Conservation (phyloP, 2,113 vertebrate genomes). For the Centropristis striata region DNA sequence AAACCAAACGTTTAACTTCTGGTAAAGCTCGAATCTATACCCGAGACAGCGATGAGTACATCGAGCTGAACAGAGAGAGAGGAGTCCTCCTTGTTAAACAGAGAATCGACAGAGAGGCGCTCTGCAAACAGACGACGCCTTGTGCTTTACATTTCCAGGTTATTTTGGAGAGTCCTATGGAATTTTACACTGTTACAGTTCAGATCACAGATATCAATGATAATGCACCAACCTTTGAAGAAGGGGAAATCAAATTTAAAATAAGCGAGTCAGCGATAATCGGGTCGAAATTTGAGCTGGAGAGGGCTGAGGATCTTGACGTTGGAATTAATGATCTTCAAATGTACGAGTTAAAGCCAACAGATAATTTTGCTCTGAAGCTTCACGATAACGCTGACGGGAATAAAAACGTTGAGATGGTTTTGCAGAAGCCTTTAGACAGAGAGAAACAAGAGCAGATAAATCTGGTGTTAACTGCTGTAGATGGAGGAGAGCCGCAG, state of each 20-base stretch:
- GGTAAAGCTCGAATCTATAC: no score
- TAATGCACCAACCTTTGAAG: conserved; percentile 82
- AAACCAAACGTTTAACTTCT: not conserved
- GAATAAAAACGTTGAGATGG: conserved; percentile 57
- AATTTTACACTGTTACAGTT: conserved; percentile 81
- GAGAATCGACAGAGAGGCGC: conserved; percentile 86
- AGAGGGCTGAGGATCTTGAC: conserved; percentile 81
- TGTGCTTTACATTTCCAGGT: conserved; percentile 81
- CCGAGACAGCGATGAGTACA: conserved; percentile 60
- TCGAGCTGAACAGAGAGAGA: conserved; percentile 50
- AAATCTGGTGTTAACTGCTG: conserved; percentile 60
- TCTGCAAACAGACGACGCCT: conserved; percentile 80
- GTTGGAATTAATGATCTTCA: conserved; percentile 82
- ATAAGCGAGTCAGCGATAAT: conserved; percentile 81
- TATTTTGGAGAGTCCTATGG: conserved; percentile 78
- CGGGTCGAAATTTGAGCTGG: conserved; percentile 82
- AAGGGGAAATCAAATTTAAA: conserved; percentile 77
- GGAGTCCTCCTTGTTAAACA: conserved; percentile 72
- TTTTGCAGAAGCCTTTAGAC: conserved; percentile 72
- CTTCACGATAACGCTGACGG: conserved; percentile 38
- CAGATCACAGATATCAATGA: conserved; percentile 87
- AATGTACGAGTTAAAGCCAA: conserved; percentile 80
- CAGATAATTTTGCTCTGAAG: conserved; percentile 75
- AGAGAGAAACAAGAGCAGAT: conserved; percentile 56
- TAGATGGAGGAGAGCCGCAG: conserved; percentile 56